Conservation (phyloP, 2,888 invertebrate genomes). For the Dicyrtomina minuta region DNA sequence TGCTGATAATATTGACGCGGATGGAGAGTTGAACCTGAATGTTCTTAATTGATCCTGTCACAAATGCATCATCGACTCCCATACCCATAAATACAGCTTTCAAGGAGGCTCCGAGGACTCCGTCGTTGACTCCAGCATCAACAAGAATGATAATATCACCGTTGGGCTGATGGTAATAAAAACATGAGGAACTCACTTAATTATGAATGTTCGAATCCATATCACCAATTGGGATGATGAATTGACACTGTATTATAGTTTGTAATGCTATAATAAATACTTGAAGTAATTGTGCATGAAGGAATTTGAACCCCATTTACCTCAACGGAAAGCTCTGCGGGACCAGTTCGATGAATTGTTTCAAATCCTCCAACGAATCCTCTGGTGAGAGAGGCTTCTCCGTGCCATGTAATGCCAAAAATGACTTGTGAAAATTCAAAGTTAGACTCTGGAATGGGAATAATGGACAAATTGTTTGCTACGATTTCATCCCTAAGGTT, state of each 20-base stretch:
- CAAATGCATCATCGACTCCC: constrained; percentile 34
- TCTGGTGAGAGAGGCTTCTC: constrained; percentile 44
- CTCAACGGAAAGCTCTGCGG: constrained; percentile 5
- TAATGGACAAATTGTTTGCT: constrained; percentile 41
- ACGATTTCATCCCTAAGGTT: constrained; percentile 40
- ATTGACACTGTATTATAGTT: no score
- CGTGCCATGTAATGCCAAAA: constrained; percentile 51
- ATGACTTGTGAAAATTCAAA: constrained; percentile 46
- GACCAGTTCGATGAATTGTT: constrained; percentile 48
- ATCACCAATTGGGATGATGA: neutral
- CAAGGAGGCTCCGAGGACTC: constrained; percentile 33
- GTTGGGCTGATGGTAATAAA: constrained; percentile 31
- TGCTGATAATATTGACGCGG: constrained; percentile 13
- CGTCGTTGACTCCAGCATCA: constrained; percentile 40
- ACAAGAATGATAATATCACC: constrained; percentile 38
- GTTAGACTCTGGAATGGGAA: constrained; percentile 44
- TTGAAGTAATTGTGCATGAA: no score
- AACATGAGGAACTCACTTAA: neutral
- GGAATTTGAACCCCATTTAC: no score
- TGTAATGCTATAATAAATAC: no score
- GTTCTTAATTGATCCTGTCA: constrained; percentile 36
- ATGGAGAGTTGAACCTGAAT: constrained; percentile 31
- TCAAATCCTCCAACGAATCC: constrained; percentile 50
- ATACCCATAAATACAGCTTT: constrained; percentile 45
- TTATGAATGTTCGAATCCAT: neutral